Conservation (phyloP, 2,888 invertebrate species). For the Trisateles emortualis region DNA sequence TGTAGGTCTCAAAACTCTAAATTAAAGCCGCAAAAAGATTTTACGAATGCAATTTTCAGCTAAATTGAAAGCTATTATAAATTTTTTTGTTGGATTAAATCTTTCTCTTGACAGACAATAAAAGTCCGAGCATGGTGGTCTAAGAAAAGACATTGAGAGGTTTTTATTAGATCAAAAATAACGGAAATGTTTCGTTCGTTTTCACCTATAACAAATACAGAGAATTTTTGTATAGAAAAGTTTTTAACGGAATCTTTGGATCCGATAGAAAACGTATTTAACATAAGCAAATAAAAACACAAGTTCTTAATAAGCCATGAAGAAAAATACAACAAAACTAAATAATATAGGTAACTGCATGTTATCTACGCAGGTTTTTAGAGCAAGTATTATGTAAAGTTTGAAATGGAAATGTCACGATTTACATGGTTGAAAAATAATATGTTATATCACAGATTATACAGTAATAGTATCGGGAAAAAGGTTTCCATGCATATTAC, state of each 20-base stretch:
- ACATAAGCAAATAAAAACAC: slow-evolving; percentile 21
- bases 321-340: slow-evolving; percentile 9
- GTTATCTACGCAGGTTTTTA: background rate
- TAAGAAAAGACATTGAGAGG: slow-evolving; percentile 10
- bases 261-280: slow-evolving; percentile 22
- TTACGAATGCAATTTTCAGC: slow-evolving; percentile 3
- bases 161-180: slow-evolving; percentile 26
- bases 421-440: background rate
- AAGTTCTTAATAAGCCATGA: slow-evolving; percentile 27
- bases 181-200: slow-evolving; percentile 12
- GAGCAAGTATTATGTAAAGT: background rate
- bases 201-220: slow-evolving; percentile 26
- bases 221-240: slow-evolving; percentile 19
- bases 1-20: slow-evolving; percentile 17
- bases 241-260: slow-evolving; percentile 24
- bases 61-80: slow-evolving; percentile 6
- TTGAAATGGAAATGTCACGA: background rate
- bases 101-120: slow-evolving; percentile 3
- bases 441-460: background rate
- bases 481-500: background rate
- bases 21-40: slow-evolving; percentile 8
- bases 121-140: slow-evolving; percentile 7
- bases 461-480: background rate
- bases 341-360: background rate
- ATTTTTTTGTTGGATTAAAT: slow-evolving; percentile 4